These are phyloP conservation scores for Tethea ocularis DNA, from an alignment of 2,888 invertebrate genomes.

Conservation along the genomic window DNA sequence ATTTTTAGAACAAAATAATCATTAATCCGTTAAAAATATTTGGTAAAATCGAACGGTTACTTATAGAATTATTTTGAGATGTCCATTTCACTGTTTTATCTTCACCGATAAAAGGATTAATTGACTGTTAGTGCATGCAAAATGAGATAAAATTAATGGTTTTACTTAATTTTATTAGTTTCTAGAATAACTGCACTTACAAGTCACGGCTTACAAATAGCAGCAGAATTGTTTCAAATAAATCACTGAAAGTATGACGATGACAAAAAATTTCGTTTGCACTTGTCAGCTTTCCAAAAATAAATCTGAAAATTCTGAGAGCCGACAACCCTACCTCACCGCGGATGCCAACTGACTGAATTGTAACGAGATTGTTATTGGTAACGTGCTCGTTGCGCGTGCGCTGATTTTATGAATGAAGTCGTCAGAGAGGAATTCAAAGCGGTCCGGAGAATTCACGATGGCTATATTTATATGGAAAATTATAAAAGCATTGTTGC, in stretches of 20 bases:
- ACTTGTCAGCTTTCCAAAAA: slow-evolving; percentile 1
- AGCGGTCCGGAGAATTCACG: neutral
- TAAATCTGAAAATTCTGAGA: neutral
- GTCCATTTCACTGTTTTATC: neutral
- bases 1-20: neutral
- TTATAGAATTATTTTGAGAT: neutral
- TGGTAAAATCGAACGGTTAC: no score
- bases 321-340: neutral
- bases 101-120: neutral
- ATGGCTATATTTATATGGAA: slow-evolving; percentile 2
- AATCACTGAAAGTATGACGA: neutral
- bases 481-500: neutral
- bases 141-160: neutral
- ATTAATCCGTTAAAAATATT: no score
- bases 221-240: neutral
- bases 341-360: neutral
- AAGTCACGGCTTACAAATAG: neutral
- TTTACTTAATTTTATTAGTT: neutral
- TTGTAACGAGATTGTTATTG: neutral
- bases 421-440: neutral
- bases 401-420: neutral
- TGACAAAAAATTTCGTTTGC: neutral
- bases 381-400: neutral
- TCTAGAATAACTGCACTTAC: neutral
- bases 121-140: neutral